Evolutionary conservation across 1,140 invertebrate species (phyloP).

Genomic region (Fopius arisanus): DNA sequence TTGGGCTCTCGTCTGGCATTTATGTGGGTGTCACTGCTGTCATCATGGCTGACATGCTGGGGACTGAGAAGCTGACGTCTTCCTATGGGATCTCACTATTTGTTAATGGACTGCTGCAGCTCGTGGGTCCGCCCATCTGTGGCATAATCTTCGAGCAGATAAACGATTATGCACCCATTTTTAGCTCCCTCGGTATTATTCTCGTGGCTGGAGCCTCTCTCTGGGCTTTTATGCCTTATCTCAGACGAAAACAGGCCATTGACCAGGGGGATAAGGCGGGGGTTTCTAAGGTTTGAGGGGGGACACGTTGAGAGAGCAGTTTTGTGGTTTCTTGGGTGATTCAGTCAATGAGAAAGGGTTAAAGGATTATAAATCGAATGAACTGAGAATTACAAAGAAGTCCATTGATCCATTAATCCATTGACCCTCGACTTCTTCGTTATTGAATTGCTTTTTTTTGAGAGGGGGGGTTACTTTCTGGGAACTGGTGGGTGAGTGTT

Average conservation of each 20-base stretch:
- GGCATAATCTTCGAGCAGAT: conserved; percentile 73
- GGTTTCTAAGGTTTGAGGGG: conserved; percentile 44
- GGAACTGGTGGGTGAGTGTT: too few species aligned
- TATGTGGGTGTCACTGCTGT: conserved; percentile 86
- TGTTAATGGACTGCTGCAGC: conserved; percentile 81
- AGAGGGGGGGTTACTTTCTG: too few species aligned
- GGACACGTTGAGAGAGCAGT: too few species aligned
- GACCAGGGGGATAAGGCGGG: conserved; percentile 32
- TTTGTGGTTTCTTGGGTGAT: background rate
- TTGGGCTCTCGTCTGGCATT: conserved; percentile 84
- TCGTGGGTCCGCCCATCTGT: conserved; percentile 82
- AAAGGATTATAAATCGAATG: too few species aligned
- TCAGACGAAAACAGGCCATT: conserved; percentile 63
- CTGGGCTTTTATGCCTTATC: conserved; percentile 78
- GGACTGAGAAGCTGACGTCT: conserved; percentile 81
- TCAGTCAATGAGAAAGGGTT: too few species aligned
- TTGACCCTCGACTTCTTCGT: too few species aligned
- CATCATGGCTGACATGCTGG: conserved; percentile 86
- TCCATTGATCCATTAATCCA: too few species aligned
- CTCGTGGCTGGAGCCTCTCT: conserved; percentile 76
- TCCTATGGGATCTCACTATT: conserved; percentile 87
- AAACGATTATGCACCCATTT: conserved; percentile 73
- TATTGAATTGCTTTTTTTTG: too few species aligned
- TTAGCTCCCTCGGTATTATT: conserved; percentile 75
- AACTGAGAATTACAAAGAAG: too few species aligned